Conservation (phyloP, 2,888 invertebrate genomes). For the Poecilobothrus nobilitatus region DNA sequence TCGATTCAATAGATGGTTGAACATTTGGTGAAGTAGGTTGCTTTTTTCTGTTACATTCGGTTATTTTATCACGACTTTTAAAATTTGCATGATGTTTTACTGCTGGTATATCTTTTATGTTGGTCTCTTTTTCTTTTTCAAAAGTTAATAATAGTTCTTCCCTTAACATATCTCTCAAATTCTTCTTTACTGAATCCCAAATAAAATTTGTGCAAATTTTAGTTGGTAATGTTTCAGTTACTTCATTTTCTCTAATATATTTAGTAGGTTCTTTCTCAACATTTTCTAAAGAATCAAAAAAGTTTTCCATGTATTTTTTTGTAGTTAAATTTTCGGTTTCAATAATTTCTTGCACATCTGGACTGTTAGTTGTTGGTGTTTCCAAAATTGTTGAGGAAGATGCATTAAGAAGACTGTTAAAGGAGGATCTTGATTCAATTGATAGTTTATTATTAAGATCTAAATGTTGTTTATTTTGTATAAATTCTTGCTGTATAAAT, state of each 20-base stretch:
- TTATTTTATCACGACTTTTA: background rate
- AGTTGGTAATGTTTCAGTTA: background rate
- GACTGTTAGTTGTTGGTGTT: background rate
- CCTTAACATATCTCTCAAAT: background rate
- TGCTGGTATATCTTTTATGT: no score
- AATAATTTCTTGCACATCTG: background rate
- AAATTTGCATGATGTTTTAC: background rate
- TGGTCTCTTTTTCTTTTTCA: background rate
- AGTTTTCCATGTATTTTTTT: background rate
- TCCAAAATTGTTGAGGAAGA: background rate
- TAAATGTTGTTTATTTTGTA: no score
- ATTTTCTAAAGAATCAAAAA: background rate
- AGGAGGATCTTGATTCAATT: background rate
- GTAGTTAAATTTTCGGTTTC: no score
- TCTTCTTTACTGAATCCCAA: background rate
- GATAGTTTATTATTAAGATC: background rate
- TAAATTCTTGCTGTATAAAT: no score
- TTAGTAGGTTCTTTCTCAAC: background rate
- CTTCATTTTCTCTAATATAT: background rate
- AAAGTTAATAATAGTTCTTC: background rate
- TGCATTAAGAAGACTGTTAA: background rate
- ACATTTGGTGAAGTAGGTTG: no score
- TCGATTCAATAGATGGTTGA: no score
- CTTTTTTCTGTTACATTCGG: no score
- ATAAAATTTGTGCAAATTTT: background rate